Base-by-base conservation (phyloP, 2,797 vertebrate species). In the Dermochelys coriacea region DNA sequence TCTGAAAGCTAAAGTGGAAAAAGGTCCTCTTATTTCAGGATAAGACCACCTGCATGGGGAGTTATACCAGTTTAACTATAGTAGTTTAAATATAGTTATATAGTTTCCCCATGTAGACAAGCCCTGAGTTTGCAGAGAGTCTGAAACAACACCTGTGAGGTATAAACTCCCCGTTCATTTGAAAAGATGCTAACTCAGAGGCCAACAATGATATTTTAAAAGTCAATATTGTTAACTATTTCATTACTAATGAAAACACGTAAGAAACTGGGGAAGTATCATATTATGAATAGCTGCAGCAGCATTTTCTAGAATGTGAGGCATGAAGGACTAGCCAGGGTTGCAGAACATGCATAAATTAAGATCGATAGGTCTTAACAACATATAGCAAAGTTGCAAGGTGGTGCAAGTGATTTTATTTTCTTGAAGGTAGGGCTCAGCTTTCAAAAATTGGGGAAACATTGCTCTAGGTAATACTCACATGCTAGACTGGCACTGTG, bases 1-100 rank as follows among this genome's bases (percentile, higher is more conserved):
- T 41, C 41, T 41, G 41, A 41, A 41, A 41, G 41, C 54, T 37
- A 80, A 12, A 29, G 27, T 45, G 12, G 31, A 55, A 84, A 87
- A 97, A 84, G 45, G 74, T 82, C n/a, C 49, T 84, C 96, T 93
- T 54, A 74, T 91, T 95, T 90, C 59, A 96, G 80, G 85, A 78
- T 85, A 9, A 2, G 75, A 78, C 18, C 37, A 29, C 64, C 84
- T 84, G 91, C 81, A 51, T 87, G 96, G 86, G 93, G 94, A 6
- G 74, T 87, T 8, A 64, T 90, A 37, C 86, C 90, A 68, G 18
- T 93, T 95, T 96, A 93, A 96, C 94, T 90, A 95, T 78, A 88
- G 90, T 92, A 80, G 78, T 7, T 96, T 85, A 87, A 95, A 90
- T 93, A 19, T 51, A 82, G 87, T 82, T 79, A 31, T 84, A 37